Percentiles rank a stretch among this genome's conserved stretches.
Evolutionary conservation across 1,140 invertebrate species (phyloP).

Genomic region (Diprion similis): DNA sequence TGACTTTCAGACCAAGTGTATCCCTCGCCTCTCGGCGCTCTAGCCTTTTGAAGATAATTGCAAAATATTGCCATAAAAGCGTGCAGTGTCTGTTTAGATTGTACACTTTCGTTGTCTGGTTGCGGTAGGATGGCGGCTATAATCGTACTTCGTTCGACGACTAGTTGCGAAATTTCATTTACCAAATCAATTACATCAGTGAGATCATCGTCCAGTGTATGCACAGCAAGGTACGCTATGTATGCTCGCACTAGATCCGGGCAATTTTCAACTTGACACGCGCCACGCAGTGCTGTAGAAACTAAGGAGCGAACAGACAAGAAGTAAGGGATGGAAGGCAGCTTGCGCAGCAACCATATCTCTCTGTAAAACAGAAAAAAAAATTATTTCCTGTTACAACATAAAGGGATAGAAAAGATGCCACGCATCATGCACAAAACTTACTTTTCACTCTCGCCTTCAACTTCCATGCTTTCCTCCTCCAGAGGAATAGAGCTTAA

Average conservation of each 20-base stretch:
- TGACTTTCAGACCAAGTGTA: conserved; percentile 75
- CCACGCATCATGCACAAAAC: background rate
- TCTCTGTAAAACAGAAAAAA: conserved; percentile 51
- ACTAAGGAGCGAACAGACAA: conserved; percentile 70
- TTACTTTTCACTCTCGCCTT: conserved; percentile 55
- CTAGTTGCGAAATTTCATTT: conserved; percentile 86
- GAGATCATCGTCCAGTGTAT: conserved; percentile 72
- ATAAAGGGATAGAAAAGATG: conserved; percentile 10
- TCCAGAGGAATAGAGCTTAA: conserved; percentile 57
- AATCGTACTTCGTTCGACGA: conserved; percentile 92
- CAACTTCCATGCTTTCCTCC: conserved; percentile 57
- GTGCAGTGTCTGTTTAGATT: conserved; percentile 72
- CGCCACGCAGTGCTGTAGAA: conserved; percentile 76
- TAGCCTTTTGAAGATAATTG: conserved; percentile 75
- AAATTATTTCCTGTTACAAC: too few relatives aligned
- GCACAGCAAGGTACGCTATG: conserved; percentile 82
- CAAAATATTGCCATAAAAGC: conserved; percentile 82
- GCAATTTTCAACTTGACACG: conserved; percentile 91
- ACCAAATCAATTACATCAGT: conserved; percentile 71
- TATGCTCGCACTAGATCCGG: conserved; percentile 87
- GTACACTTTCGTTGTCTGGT: conserved; percentile 56
- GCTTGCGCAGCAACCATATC: conserved; percentile 79
- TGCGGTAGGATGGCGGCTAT: conserved; percentile 83
- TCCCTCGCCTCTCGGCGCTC: conserved; percentile 66
- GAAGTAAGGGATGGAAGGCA: conserved; percentile 80